phyloP scores from a whole-genome alignment of 2,113 vertebrate species.

The Scomber scombrus region DNA sequence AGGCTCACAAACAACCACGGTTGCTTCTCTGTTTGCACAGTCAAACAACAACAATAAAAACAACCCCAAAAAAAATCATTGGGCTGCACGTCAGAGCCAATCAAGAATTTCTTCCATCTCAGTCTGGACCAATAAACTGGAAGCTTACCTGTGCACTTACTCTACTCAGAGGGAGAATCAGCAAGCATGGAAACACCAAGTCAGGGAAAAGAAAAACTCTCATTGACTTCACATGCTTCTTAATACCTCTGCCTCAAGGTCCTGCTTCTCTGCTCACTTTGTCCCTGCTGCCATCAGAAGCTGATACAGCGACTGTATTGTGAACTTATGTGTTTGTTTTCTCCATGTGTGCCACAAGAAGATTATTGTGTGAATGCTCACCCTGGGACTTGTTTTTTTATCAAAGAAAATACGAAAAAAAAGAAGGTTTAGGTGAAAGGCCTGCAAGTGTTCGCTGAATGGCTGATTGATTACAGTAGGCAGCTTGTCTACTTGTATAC shows the following conservation, averaged over 20 bases:
- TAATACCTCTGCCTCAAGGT: constrained; percentile 60
- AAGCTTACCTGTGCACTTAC: constrained; percentile 82
- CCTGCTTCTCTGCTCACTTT: constrained; percentile 46
- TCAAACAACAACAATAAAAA: background rate
- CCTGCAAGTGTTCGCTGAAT: background rate
- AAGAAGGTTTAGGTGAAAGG: constrained; percentile 10
- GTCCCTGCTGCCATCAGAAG: background rate
- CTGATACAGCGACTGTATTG: constrained; percentile 32
- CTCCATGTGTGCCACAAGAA: constrained; percentile 29
- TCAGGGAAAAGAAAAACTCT: constrained; percentile 75
- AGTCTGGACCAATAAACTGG: constrained; percentile 72
- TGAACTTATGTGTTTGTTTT: constrained; percentile 35
- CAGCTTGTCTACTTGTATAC: background rate
- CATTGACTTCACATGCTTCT: constrained; percentile 57
- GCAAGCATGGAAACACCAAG: constrained; percentile 67
- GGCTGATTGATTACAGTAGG: constrained; percentile 17
- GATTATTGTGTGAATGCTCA: background rate
- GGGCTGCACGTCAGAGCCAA: constrained; percentile 66
- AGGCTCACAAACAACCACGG: background rate
- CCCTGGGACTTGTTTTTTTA: background rate
- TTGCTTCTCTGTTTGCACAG: constrained; percentile 47
- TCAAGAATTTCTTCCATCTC: constrained; percentile 76
- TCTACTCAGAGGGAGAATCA: constrained; percentile 68
- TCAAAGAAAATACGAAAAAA: background rate
- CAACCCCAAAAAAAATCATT: constrained; percentile 61